Evolutionary conservation across 2,797 vertebrate genomes (phyloP).

Genomic region (Eurystomus glaucurus): DNA sequence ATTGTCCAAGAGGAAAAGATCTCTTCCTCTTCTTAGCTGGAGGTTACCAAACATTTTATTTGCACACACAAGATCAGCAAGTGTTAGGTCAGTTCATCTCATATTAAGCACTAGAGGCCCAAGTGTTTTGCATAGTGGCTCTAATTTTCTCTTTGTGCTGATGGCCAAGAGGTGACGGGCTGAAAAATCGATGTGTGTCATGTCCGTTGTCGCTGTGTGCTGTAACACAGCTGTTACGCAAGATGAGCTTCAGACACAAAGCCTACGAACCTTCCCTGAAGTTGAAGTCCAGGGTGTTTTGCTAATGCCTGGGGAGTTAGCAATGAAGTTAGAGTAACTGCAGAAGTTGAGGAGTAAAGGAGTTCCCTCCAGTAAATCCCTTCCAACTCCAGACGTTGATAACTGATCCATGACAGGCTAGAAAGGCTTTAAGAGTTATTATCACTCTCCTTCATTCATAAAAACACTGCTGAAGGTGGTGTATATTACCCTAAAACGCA

Average conservation of each 20-base stretch:
- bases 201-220: neutral
- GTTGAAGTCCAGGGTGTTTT: neutral
- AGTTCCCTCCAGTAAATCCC: neutral
- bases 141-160: neutral
- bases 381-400: neutral
- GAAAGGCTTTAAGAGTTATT: slow-evolving; percentile 4
- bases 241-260: neutral
- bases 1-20: neutral
- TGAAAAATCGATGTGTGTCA: neutral
- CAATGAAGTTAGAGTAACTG: neutral
- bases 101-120: neutral
- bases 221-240: neutral
- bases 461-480: neutral
- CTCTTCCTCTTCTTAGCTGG: neutral
- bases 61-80: neutral
- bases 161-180: neutral
- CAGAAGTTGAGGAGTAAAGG: neutral
- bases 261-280: neutral
- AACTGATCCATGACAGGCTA: neutral
- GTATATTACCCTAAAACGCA: neutral
- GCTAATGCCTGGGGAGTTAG: neutral
- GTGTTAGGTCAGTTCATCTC: neutral
- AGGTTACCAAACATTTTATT: neutral
- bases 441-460: slow-evolving; percentile 15
- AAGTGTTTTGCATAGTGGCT: neutral